Conservation (phyloP, 2,113 vertebrate genomes). For the Oplegnathus fasciatus region DNA sequence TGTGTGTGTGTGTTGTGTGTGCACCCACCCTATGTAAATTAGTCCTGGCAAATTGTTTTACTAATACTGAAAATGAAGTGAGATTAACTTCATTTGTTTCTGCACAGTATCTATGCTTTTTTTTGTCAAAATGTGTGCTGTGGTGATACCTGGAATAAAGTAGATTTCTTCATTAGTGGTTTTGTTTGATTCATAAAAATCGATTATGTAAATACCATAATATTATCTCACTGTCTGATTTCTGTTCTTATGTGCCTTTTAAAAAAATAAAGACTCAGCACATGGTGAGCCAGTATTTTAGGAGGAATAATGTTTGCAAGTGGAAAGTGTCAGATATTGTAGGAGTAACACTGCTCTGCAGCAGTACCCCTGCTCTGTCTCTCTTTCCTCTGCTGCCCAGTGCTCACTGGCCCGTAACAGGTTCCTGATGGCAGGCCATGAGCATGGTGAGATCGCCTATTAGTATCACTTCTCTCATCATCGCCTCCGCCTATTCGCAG, state of each 20-base stretch:
- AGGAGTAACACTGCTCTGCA: conserved; percentile 1
- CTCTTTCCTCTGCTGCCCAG: conserved; percentile 32
- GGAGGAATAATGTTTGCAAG: not conserved
- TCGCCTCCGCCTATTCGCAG: conserved; percentile 40
- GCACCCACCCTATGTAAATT: too few species aligned
- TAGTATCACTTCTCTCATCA: conserved; percentile 55
- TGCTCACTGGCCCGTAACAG: conserved; percentile 65
- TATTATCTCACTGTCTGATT: not conserved
- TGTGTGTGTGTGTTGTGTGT: not conserved
- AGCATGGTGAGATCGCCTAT: conserved; percentile 64
- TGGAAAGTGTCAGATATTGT: not conserved
- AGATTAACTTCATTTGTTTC: too few species aligned
- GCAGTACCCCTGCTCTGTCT: conserved; percentile 2
- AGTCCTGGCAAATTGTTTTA: too few species aligned
- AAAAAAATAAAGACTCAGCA: not conserved
- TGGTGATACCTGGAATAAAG: too few species aligned
- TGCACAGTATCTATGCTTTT: too few species aligned
- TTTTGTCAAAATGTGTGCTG: too few species aligned
- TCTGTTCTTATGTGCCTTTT: not conserved
- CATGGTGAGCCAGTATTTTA: not conserved
- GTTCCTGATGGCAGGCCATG: conserved; percentile 50
- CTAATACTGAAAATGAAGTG: too few species aligned
- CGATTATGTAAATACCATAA: not conserved
- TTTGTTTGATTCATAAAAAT: too few species aligned
- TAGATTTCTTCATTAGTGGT: too few species aligned